Conservation (phyloP, 2,797 vertebrate genomes). For the Rhynchonycteris naso region DNA sequence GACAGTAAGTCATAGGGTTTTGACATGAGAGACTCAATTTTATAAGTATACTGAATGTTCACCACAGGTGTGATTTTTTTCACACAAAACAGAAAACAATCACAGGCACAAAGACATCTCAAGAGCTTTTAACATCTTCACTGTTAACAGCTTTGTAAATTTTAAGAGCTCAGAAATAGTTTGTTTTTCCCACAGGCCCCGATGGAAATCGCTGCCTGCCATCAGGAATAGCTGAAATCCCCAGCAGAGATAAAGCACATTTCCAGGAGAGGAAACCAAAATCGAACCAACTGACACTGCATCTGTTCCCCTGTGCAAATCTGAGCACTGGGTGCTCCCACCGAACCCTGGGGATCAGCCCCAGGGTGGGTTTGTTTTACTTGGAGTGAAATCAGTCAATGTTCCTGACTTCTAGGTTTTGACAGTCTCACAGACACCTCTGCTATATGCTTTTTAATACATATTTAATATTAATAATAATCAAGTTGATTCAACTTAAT, state of each 20-base stretch:
- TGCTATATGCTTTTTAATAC: not conserved
- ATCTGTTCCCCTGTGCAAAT: not conserved
- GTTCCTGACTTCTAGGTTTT: not conserved
- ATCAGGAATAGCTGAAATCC: constrained; percentile 45
- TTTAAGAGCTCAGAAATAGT: constrained; percentile 27
- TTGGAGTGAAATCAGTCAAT: not conserved
- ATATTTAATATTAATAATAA: not conserved
- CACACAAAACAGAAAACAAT: constrained; percentile 7
- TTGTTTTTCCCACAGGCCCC: constrained; percentile 52
- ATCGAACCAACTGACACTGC: not conserved
- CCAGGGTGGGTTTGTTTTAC: not conserved
- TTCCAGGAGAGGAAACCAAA: constrained; percentile 53
- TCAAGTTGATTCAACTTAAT: not conserved
- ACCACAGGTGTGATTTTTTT: constrained; percentile 45
- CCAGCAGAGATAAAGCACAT: constrained; percentile 31
- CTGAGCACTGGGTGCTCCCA: not conserved
- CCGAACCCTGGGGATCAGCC: not conserved
- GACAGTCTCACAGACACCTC: not conserved
- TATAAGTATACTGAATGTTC: constrained; percentile 49
- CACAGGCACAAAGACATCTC: not conserved
- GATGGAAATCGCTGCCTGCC: constrained; percentile 23
- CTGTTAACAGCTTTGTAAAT: constrained; percentile 58
- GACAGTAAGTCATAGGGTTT: not conserved
- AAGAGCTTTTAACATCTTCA: constrained; percentile 39
- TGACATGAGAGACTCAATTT: not conserved